Percentiles rank a stretch among this genome's conserved stretches.
Evolutionary conservation across 2,797 vertebrate genomes (phyloP).

Genomic region (Iguana delicatissima): DNA sequence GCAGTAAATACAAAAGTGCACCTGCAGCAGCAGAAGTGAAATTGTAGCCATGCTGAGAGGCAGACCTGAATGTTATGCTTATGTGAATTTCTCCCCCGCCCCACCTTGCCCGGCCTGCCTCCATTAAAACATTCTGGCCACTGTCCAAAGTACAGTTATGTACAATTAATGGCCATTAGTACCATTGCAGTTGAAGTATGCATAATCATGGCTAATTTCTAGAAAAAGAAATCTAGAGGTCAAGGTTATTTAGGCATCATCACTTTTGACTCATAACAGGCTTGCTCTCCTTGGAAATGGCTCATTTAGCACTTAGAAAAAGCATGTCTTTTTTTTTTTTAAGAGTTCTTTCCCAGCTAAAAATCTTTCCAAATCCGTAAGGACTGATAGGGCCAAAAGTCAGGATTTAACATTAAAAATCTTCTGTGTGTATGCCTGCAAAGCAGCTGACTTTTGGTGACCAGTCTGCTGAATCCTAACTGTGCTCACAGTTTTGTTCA

Average conservation of each 20-base stretch:
- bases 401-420: neutral
- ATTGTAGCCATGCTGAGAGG: conserved; percentile 37
- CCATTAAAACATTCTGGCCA: conserved; percentile 27
- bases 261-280: neutral
- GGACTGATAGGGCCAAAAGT: neutral
- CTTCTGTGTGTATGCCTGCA: neutral
- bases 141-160: conserved; percentile 29
- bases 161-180: conserved; percentile 24
- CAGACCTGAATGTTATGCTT: conserved; percentile 15
- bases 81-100: neutral
- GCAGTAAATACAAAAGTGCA: conserved; percentile 39
- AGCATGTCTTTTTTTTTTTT: neutral
- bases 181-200: neutral
- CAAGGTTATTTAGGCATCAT: neutral
- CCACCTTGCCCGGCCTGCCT: neutral
- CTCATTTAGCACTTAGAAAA: neutral
- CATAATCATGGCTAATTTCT: conserved; percentile 13
- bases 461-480: neutral
- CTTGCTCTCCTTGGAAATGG: neutral
- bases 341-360: neutral
- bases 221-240: neutral
- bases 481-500: neutral
- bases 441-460: neutral
- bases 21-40: conserved; percentile 13
- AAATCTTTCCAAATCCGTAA: neutral